Base-by-base conservation (phyloP, 2,113 vertebrate species). In the Alces alces region DNA sequence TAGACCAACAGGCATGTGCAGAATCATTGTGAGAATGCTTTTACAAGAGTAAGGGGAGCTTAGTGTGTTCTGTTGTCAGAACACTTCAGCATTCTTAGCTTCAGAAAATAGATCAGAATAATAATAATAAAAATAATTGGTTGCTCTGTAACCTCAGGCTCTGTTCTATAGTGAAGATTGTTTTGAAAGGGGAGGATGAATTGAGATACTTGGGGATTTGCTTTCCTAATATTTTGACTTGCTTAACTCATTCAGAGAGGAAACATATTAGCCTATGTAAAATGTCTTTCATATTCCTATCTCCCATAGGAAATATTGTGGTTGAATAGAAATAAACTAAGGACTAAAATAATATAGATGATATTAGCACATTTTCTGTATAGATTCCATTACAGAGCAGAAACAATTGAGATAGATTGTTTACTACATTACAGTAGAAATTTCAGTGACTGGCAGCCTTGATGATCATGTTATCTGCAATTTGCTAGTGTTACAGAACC, bases 381-480 rank as follows among this genome's bases (percentile, higher is more conserved):
- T 6, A 95, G 5, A n/a, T 45, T 60, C 8, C 7, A 17, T 76
- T 76, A 66, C 15, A 96, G 5, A 1, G 80, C 28, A 96, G 5
- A 91, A 33, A 23, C 7, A 86, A 97, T 45, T 84, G 30, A 86
- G 95, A 86, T 28, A 11, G 61, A 92, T 92, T 43, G 2, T 84
- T 94, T 96, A 60, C 45, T 27, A 43, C 5, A 39, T 89, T 90
- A 96, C 85, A 97, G 88, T 13, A 93, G 55, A 94, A 97, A 73
- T 80, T 90, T 78, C 27, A 55, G 89, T 84, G 92, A 47, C 33
- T 89, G 36, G 17, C 5, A 30, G 5, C 54, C 50, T n/a, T 90
- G 61, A 47, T 82, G 60, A 92, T 36, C 6, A 50, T 91, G 23
- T 54, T 91, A 19, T 89, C 84, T 96, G 93, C 88, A 96, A 55